Evolutionary conservation across 1,140 invertebrate species (phyloP), one percentile per base, ranked within the genome.

Genomic region (Papilio dardanus): DNA sequence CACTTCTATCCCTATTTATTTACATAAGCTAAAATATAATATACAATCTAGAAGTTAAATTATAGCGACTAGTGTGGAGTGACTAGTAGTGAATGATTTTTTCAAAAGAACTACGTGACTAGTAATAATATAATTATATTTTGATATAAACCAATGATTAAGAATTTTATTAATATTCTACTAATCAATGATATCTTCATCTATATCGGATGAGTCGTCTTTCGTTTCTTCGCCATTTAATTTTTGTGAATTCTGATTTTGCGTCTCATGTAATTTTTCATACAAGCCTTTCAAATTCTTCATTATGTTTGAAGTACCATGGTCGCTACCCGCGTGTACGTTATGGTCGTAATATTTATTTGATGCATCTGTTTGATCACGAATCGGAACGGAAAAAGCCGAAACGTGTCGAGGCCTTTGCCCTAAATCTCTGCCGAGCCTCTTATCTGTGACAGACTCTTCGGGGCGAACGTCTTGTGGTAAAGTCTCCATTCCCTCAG

Each of bases 301-400:
- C 92, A 93, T 93, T 30, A 93, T 87, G 46, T 91, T 88, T 0
- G 91, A 92, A 14, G 91, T 91, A 3, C 89, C 89, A 71, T 88
- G 88, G 0, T 79, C 69, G 74, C 87, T 88, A 0, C 87, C 87
- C 5, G 81, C 71, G 30, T 77, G 77, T 24, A 83, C 76, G 28
- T 77, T 80, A 16, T 86, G 79, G 21, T 93, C 87, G 40, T 86
- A 90, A 74, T 88, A 90, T 76, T 90, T 91, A 0, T 90, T 86
- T 3, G 86, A 58, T 5, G 77, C 81, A 10, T 86, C 86, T 69
- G 50, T 74, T 79, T 30, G 83, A 81, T 16, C 88, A 33, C 71
- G 83, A 16, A 91, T 86, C 5, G 96, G 96, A 0, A 96, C 95
- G 0, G 95, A 95, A 81, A 96, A 96, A 4, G 96, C 95, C 8